These are phyloP conservation scores for Chlamydotis undulata DNA, from an alignment of 2,113 vertebrate species.

Conservation along the genomic window DNA sequence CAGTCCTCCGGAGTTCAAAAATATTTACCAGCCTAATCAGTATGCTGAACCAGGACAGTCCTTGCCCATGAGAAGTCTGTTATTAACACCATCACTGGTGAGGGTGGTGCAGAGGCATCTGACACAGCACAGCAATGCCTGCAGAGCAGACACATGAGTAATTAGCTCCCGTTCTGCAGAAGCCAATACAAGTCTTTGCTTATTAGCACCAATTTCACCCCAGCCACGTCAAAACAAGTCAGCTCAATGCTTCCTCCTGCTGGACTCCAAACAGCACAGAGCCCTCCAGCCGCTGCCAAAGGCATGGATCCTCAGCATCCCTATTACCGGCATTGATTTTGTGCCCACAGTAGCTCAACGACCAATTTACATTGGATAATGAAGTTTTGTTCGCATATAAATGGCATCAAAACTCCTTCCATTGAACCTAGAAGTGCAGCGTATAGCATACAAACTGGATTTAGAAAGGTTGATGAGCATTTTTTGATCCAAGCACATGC, in stretches of 20 bases:
- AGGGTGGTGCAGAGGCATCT: background rate
- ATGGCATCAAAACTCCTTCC: background rate
- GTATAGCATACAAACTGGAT: background rate
- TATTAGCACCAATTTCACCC: background rate
- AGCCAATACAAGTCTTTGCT: background rate
- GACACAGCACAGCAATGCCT: background rate
- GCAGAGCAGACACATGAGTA: background rate
- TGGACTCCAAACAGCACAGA: background rate
- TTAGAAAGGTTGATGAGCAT: background rate
- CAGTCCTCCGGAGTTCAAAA: too few species aligned
- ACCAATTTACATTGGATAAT: background rate
- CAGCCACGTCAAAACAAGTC: background rate
- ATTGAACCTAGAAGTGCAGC: background rate
- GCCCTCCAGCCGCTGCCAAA: background rate
- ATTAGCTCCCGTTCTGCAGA: background rate
- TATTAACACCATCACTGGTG: rapidly evolving
- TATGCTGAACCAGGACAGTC: background rate
- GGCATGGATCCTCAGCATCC: background rate
- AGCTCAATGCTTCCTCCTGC: slow-evolving; percentile 21
- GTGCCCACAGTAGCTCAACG: background rate
- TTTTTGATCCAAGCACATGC: background rate
- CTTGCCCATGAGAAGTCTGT: too few species aligned
- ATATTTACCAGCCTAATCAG: background rate
- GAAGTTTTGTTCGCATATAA: background rate
- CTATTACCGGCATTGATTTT: rapidly evolving